Percentiles rank a stretch among this genome's conserved stretches.
Evolutionary conservation across 2,113 vertebrate genomes (phyloP).

Genomic region (Nematolebias whitei): DNA sequence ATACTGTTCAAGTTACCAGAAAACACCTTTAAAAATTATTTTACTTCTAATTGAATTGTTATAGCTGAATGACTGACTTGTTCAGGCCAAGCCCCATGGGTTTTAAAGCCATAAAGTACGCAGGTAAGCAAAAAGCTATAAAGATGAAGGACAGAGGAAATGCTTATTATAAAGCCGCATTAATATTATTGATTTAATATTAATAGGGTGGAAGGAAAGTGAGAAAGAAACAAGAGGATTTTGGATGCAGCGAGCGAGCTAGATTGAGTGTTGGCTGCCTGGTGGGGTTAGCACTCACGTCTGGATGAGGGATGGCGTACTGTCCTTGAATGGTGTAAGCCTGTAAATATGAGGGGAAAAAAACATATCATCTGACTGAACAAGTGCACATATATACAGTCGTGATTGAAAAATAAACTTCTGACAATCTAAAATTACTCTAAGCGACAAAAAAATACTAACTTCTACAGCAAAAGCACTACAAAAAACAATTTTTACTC

Average conservation of each 20-base stretch:
- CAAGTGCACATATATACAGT: background rate
- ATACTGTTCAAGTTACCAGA: no score
- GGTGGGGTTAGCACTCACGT: slow-evolving; percentile 87
- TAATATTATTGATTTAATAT: slow-evolving; percentile 96
- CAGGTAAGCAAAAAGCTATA: slow-evolving; percentile 50
- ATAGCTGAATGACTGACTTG: background rate
- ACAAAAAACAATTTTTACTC: background rate
- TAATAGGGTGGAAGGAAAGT: slow-evolving; percentile 80
- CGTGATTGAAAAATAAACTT: background rate
- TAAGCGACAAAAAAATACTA: background rate
- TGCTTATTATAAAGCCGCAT: slow-evolving; percentile 71
- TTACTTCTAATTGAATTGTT: background rate
- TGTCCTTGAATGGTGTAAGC: slow-evolving; percentile 99
- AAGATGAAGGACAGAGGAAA: slow-evolving; percentile 56
- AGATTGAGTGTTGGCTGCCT: slow-evolving; percentile 39
- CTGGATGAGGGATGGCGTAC: slow-evolving; percentile 96
- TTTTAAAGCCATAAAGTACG: slow-evolving; percentile 42
- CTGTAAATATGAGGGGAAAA: slow-evolving; percentile 77
- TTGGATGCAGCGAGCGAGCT: slow-evolving; percentile 34
- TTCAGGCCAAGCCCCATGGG: slow-evolving; percentile 65
- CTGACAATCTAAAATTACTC: background rate
- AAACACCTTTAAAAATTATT: no score
- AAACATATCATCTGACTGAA: slow-evolving; percentile 1
- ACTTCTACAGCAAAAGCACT: slow-evolving; percentile 14
- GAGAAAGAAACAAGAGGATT: slow-evolving; percentile 14